phyloP scores from a whole-genome alignment of 2,113 vertebrate genomes.

The Chloroceryle aenea region DNA sequence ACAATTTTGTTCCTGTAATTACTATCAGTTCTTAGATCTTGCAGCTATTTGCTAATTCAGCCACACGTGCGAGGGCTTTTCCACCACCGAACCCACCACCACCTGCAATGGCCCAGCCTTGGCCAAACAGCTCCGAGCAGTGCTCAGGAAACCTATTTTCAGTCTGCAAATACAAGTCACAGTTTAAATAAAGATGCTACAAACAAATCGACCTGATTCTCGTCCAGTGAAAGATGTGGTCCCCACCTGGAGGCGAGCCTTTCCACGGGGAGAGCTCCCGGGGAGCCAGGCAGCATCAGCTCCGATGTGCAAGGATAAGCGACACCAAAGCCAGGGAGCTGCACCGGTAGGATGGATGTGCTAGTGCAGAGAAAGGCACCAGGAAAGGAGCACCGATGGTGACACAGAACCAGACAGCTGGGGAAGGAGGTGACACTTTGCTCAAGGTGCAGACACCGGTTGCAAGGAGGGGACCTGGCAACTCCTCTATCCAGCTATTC shows the following conservation, averaged over 20 bases:
- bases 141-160: neutral
- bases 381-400: neutral
- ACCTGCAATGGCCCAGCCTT: neutral
- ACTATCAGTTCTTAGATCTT: constrained; percentile 21
- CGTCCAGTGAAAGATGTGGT: neutral
- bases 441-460: neutral
- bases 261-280: neutral
- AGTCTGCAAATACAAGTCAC: neutral
- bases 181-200: neutral
- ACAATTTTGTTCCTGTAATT: constrained; percentile 53
- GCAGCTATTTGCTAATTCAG: neutral
- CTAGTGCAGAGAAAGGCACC: fast-evolving
- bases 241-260: neutral
- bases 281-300: neutral
- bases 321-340: neutral
- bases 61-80: neutral
- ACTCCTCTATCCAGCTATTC: neutral
- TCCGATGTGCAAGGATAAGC: fast-evolving
- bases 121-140: neutral
- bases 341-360: fast-evolving
- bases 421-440: neutral
- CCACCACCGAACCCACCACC: neutral
- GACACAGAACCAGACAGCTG: neutral
- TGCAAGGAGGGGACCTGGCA: neutral
- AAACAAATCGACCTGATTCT: neutral